These are phyloP conservation scores for Origma solitaria DNA, from an alignment of 2,113 vertebrate species.

Conservation along the genomic window DNA sequence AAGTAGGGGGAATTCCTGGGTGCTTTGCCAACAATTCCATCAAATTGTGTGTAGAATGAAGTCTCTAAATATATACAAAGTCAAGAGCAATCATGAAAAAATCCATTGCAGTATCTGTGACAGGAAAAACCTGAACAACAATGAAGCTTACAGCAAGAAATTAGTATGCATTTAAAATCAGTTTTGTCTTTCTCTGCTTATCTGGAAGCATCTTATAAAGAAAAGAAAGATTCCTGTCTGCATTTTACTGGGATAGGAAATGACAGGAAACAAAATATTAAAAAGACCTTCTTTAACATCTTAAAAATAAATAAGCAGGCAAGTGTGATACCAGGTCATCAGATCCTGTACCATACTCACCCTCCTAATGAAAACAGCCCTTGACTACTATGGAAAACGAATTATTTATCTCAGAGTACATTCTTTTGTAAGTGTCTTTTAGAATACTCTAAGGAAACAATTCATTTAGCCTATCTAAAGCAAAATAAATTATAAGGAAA, in stretches of 20 bases:
- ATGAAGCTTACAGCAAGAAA: neutral
- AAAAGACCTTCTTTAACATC: neutral
- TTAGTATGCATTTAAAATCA: neutral
- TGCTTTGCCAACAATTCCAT: conserved; percentile 91
- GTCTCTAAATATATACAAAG: conserved; percentile 77
- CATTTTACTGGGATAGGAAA: neutral
- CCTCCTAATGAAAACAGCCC: neutral
- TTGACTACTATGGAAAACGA: neutral
- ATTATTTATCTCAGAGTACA: neutral
- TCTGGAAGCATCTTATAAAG: neutral
- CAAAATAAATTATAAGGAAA: neutral
- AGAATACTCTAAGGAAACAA: neutral
- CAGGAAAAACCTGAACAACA: neutral
- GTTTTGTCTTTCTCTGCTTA: neutral
- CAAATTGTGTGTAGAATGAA: conserved; percentile 96
- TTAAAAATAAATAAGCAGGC: neutral
- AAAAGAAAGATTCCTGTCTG: neutral
- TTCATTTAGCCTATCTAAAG: neutral
- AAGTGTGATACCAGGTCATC: neutral
- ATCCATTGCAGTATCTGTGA: neutral
- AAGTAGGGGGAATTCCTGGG: conserved; percentile 89
- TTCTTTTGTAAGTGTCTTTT: neutral
- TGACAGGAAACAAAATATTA: neutral
- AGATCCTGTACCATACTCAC: neutral
- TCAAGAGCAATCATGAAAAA: neutral